These are phyloP conservation scores for Auanema sp. DNA, from an alignment of 2,888 invertebrate species.

Conservation along the genomic window DNA sequence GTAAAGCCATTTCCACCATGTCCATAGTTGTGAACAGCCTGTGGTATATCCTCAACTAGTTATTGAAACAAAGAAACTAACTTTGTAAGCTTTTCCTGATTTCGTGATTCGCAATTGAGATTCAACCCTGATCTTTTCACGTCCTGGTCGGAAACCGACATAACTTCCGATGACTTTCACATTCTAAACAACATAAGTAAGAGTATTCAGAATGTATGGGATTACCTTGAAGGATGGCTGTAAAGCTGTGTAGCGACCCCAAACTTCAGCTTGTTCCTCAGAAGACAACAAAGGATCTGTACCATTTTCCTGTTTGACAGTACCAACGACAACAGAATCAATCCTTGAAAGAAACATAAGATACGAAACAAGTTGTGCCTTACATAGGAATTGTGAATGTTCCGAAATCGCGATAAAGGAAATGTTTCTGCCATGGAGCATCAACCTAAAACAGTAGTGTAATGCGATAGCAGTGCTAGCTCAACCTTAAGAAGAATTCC, in stretches of 20 bases:
- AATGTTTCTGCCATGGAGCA: slow-evolving; percentile 87
- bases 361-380: neutral
- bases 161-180: slow-evolving; percentile 28
- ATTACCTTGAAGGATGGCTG: slow-evolving; percentile 36
- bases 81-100: neutral
- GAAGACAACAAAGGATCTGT: slow-evolving; percentile 18
- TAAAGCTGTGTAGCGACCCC: slow-evolving; percentile 26
- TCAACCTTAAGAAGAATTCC: slow-evolving; percentile 29
- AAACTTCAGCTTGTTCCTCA: slow-evolving; percentile 30
- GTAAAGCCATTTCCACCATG: slow-evolving; percentile 60
- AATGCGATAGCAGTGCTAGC: neutral
- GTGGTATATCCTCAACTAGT: neutral
- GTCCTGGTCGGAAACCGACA: slow-evolving; percentile 36
- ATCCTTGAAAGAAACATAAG: slow-evolving; percentile 24
- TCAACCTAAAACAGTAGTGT: slow-evolving; percentile 69
- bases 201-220: neutral
- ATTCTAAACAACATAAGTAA: slow-evolving; percentile 16
- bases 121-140: slow-evolving; percentile 39
- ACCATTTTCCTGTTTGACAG: slow-evolving; percentile 36
- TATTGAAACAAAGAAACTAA: neutral
- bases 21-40: slow-evolving; percentile 54
- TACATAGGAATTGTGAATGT: slow-evolving; percentile 48
- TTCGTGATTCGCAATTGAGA: slow-evolving; percentile 24
- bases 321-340: slow-evolving; percentile 41
- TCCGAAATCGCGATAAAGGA: slow-evolving; percentile 68